A percentile compares a stretch with the other conserved stretches of the same genome.
Evolutionary conservation across 2,797 vertebrate species (phyloP).

Genomic region (Alectoris magna): DNA sequence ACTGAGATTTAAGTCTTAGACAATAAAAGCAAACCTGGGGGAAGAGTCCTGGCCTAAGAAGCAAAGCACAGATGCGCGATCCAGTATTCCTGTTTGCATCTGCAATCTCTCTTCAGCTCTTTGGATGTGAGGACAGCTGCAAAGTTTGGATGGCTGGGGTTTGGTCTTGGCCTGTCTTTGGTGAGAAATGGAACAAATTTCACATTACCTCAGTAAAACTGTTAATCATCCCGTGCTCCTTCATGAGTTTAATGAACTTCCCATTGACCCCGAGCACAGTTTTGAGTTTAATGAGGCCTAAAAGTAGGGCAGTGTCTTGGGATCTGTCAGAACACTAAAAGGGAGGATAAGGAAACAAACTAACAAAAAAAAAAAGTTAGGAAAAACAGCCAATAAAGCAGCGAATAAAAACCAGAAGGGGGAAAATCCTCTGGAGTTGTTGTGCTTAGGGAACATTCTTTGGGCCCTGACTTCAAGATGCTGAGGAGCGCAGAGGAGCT

Average conservation of each 20-base stretch:
- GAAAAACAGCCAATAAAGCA: background rate
- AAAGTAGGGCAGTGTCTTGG: background rate
- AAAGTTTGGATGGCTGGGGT: background rate
- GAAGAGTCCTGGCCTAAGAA: background rate
- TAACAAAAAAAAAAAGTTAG: background rate
- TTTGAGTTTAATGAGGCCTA: conserved; percentile 31
- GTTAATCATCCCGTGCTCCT: conserved; percentile 16
- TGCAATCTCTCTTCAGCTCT: background rate
- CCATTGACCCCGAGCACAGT: conserved; percentile 10
- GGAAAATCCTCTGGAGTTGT: background rate
- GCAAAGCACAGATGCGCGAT: background rate
- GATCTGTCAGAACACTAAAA: conserved; percentile 9
- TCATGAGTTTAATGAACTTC: background rate
- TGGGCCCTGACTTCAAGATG: background rate
- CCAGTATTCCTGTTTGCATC: background rate
- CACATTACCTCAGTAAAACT: background rate
- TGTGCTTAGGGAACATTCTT: background rate
- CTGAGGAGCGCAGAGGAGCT: background rate
- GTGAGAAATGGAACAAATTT: background rate
- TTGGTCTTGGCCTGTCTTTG: background rate
- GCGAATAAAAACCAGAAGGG: background rate
- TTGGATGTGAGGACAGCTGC: background rate
- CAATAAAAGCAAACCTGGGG: background rate
- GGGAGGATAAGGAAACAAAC: background rate
- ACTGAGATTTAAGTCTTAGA: background rate